A percentile compares a stretch with the other conserved stretches of the same genome.
These are phyloP conservation scores for Lasaia peninsularis DNA, from an alignment of 1,140 invertebrate genomes.

Conservation along the genomic window DNA sequence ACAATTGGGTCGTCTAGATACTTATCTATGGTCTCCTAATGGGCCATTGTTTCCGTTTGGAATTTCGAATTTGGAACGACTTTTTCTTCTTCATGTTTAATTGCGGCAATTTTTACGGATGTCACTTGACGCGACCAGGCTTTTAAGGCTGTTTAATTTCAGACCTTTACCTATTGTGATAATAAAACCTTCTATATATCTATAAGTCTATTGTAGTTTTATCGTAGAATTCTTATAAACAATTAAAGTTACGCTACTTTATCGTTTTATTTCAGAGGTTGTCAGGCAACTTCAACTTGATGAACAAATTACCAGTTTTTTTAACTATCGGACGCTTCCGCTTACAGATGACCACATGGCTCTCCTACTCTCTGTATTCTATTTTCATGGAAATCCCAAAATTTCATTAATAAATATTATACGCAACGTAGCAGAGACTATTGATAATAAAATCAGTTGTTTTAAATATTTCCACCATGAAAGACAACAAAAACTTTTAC, in stretches of 20 bases:
- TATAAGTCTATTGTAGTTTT: constrained; percentile 10
- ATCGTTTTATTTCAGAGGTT: not conserved
- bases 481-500: too few relatives aligned
- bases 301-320: too few relatives aligned
- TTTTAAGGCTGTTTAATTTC: constrained; percentile 26
- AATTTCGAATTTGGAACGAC: constrained; percentile 46
- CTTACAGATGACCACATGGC: too few relatives aligned
- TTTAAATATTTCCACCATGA: too few relatives aligned
- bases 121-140: constrained; percentile 44
- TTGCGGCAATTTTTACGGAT: constrained; percentile 63
- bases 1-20: constrained; percentile 57
- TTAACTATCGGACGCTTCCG: too few relatives aligned
- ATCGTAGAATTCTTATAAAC: constrained; percentile 3
- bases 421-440: too few relatives aligned
- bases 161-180: constrained; percentile 5
- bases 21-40: constrained; percentile 58
- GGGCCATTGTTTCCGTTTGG: constrained; percentile 54
- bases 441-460: too few relatives aligned
- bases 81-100: constrained; percentile 52
- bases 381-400: too few relatives aligned
- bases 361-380: too few relatives aligned
- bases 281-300: not conserved
- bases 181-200: constrained; percentile 9
- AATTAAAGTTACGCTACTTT: not conserved
- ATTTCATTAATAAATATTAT: too few relatives aligned